A percentile compares a stretch with the other conserved stretches of the same genome.
phyloP scores from a whole-genome alignment of 2,113 vertebrate species.

The Percopsis transmontana region DNA sequence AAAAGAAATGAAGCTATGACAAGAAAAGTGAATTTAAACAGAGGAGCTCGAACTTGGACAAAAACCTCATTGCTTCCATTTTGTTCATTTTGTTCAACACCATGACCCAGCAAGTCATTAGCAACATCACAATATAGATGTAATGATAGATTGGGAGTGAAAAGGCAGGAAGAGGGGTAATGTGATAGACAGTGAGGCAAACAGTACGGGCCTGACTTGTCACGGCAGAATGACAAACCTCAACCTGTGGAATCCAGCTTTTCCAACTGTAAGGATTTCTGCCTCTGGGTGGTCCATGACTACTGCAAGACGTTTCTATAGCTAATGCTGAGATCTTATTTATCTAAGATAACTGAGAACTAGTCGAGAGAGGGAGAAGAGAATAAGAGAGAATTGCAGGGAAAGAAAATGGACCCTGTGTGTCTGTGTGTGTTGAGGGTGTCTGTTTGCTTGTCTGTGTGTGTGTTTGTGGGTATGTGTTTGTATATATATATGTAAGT shows the following conservation, averaged over 20 bases:
- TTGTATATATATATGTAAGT: not conserved
- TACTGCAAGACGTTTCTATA: slow-evolving; percentile 58
- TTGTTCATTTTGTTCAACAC: not conserved
- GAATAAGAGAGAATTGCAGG: not conserved
- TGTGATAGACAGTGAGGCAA: slow-evolving; percentile 54
- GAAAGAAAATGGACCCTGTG: not conserved
- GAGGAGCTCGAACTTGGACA: slow-evolving; percentile 29
- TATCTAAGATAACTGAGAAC: not conserved
- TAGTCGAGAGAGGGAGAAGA: not conserved
- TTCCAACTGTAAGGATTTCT: slow-evolving; percentile 58
- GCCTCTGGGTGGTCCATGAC: slow-evolving; percentile 72
- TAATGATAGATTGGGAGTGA: slow-evolving; percentile 52
- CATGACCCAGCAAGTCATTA: slow-evolving; percentile 52
- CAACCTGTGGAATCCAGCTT: slow-evolving; percentile 68
- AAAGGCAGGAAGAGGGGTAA: slow-evolving; percentile 51
- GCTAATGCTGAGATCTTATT: slow-evolving; percentile 26
- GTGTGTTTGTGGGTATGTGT: slow-evolving; percentile 9
- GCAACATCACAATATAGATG: slow-evolving; percentile 59
- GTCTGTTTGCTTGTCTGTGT: slow-evolving; percentile 23
- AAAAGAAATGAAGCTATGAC: slow-evolving; percentile 24
- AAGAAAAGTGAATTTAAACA: slow-evolving; percentile 33
- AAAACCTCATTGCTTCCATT: slow-evolving; percentile 46
- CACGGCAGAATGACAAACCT: slow-evolving; percentile 63
- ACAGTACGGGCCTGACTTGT: slow-evolving; percentile 47
- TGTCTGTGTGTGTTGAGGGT: slow-evolving; percentile 4